These are phyloP conservation scores for Coluber constrictor DNA, from an alignment of 2,797 vertebrate genomes.

Conservation along the genomic window DNA sequence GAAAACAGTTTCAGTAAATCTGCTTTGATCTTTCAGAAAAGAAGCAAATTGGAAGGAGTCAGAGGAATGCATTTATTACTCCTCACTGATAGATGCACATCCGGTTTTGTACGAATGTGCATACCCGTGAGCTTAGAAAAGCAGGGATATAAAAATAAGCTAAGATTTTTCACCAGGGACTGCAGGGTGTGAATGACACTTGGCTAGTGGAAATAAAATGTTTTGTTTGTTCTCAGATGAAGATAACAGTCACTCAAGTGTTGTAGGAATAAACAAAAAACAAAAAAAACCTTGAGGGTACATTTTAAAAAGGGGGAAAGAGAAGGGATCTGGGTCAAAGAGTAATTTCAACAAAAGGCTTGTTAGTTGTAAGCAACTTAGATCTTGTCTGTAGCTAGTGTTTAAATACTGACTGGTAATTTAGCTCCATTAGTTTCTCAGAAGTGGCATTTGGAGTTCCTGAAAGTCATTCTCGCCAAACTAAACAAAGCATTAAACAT, in stretches of 20 bases:
- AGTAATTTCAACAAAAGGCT: slow-evolving; percentile 41
- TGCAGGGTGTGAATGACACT: slow-evolving; percentile 55
- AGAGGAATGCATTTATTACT: slow-evolving; percentile 38
- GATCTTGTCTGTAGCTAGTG: slow-evolving; percentile 57
- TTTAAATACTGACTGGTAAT: slow-evolving; percentile 64
- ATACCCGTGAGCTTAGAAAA: slow-evolving; percentile 1
- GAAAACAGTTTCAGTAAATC: slow-evolving; percentile 18
- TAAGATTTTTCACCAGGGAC: slow-evolving; percentile 36
- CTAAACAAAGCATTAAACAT: not conserved
- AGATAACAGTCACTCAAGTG: slow-evolving; percentile 80
- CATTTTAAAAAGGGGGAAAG: slow-evolving; percentile 49
- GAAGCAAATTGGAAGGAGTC: slow-evolving; percentile 18
- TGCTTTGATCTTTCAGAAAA: slow-evolving; percentile 41
- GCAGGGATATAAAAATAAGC: slow-evolving; percentile 28
- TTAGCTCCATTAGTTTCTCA: slow-evolving; percentile 59
- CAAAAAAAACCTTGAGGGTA: slow-evolving; percentile 68
- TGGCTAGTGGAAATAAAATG: slow-evolving; percentile 71
- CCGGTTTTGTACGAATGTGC: slow-evolving; percentile 7
- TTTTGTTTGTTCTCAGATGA: slow-evolving; percentile 69
- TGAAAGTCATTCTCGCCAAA: not conserved
- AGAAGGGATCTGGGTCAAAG: not conserved
- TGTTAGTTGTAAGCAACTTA: slow-evolving; percentile 44
- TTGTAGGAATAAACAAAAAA: slow-evolving; percentile 66
- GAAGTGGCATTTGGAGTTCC: slow-evolving; percentile 4
- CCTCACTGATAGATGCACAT: slow-evolving; percentile 34